Evolutionary conservation across 1,140 invertebrate species (phyloP).

Genomic region (Melanaphis sacchari): DNA sequence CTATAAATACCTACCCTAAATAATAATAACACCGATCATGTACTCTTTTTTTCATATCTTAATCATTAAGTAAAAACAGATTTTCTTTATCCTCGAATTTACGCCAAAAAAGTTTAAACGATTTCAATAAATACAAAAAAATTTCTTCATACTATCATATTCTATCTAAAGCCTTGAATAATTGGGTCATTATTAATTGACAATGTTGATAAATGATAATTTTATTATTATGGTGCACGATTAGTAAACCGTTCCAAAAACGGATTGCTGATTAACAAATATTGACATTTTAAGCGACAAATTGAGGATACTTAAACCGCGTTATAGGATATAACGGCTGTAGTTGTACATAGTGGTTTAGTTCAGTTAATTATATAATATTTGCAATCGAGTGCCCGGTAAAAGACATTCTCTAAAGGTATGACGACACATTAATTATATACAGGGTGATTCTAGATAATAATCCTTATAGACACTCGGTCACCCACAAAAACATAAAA

Average conservation of each 20-base stretch:
- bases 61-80: neutral
- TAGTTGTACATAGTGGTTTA: neutral
- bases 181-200: neutral
- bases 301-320: neutral
- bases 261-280: neutral
- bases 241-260: neutral
- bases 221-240: neutral
- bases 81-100: neutral
- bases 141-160: neutral
- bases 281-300: neutral
- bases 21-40: neutral
- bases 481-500: neutral
- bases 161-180: neutral
- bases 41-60: neutral
- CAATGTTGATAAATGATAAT: neutral
- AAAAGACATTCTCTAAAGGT: neutral
- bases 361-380: neutral
- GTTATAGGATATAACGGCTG: neutral
- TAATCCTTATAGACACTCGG: neutral
- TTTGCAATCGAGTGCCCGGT: neutral
- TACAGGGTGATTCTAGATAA: neutral
- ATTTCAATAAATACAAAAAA: neutral
- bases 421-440: neutral
- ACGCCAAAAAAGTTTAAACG: neutral
- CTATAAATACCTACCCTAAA: no score